Conservation (phyloP, 2,797 vertebrate genomes). For the Acrossocheilus wenchowensis region DNA sequence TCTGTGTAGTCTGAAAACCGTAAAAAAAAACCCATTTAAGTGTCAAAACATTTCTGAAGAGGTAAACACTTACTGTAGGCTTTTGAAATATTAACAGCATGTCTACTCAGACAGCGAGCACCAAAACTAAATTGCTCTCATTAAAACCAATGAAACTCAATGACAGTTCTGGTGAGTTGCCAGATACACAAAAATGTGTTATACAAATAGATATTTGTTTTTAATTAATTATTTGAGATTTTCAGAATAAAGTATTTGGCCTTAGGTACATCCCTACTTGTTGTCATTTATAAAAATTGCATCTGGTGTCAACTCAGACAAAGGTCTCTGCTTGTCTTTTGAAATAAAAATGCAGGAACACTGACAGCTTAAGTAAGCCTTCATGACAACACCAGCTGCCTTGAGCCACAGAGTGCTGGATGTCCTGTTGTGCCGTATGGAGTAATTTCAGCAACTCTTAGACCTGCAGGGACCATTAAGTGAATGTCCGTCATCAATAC, state of each 20-base stretch:
- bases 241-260: neutral
- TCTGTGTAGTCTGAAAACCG: constrained; percentile 96
- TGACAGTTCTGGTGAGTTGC: neutral
- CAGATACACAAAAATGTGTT: neutral
- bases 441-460: neutral
- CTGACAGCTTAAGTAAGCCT: neutral
- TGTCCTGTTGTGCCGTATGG: constrained; percentile 17
- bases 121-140: neutral
- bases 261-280: neutral
- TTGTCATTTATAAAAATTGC: neutral
- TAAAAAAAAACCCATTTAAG: neutral
- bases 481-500: neutral
- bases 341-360: neutral
- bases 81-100: neutral
- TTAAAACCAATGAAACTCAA: neutral
- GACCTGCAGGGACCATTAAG: neutral
- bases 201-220: neutral
- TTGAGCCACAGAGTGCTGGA: constrained; percentile 23
- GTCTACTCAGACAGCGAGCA: no score
- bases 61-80: neutral
- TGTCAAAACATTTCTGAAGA: neutral
- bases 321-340: neutral
- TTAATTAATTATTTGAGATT: neutral
- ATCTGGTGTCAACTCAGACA: neutral
- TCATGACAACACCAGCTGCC: neutral